Evolutionary conservation across 2,113 vertebrate species (phyloP).

Genomic region (Copsychus sechellarum): DNA sequence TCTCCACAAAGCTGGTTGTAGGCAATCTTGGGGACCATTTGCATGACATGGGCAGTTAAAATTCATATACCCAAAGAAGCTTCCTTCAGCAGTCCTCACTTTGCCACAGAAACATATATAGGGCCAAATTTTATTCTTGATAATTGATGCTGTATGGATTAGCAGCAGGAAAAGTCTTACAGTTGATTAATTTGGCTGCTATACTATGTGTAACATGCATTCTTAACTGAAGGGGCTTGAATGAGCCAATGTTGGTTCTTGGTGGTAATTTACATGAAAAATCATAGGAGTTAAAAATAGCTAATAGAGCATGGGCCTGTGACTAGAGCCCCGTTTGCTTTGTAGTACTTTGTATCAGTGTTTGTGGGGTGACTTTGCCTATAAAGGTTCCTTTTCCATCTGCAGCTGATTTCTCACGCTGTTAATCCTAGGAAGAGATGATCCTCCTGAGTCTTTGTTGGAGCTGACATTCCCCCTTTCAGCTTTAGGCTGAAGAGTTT

Average conservation of each 20-base stretch:
- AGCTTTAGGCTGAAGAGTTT: background rate
- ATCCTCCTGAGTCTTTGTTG: background rate
- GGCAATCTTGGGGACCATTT: background rate
- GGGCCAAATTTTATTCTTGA: background rate
- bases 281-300: background rate
- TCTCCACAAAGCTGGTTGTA: background rate
- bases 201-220: background rate
- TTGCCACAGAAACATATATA: background rate
- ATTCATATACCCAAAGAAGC: background rate
- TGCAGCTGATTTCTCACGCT: background rate
- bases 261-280: background rate
- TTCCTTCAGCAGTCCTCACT: background rate
- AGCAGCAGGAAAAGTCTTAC: background rate
- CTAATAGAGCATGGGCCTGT: background rate
- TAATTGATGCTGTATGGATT: background rate
- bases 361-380: background rate
- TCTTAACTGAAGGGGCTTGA: background rate
- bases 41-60: background rate
- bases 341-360: fast-evolving
- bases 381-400: background rate
- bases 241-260: background rate
- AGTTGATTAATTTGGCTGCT: background rate
- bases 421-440: background rate
- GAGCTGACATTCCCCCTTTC: background rate
- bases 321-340: background rate